These are phyloP conservation scores for Siniperca undulata DNA, from an alignment of 2,797 vertebrate genomes.

Conservation along the genomic window DNA sequence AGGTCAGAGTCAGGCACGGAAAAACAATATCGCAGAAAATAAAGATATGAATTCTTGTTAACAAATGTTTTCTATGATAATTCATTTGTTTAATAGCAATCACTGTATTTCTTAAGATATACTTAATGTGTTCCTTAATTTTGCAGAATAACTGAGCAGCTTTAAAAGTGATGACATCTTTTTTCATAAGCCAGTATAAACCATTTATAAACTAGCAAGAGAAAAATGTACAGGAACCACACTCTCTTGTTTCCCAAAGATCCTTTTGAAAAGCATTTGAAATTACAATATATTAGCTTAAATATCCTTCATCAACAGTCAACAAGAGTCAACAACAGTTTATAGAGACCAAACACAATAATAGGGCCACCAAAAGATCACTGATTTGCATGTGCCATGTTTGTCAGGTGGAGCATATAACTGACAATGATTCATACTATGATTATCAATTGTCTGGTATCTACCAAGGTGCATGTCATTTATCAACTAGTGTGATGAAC, in stretches of 20 bases:
- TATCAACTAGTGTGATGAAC: slow-evolving; percentile 18
- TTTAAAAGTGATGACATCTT: slow-evolving; percentile 12
- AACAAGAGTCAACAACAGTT: background rate
- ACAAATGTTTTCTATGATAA: background rate
- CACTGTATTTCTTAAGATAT: background rate
- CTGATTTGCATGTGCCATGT: slow-evolving; percentile 5
- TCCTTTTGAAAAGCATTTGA: background rate
- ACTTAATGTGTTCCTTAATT: background rate
- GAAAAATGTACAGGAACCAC: background rate
- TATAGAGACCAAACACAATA: slow-evolving; percentile 1
- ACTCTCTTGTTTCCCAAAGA: background rate
- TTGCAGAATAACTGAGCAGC: slow-evolving; percentile 9
- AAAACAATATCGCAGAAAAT: background rate
- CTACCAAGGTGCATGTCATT: slow-evolving; percentile 2
- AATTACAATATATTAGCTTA: background rate
- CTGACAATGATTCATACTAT: background rate
- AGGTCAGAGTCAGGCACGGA: background rate
- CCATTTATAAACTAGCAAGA: background rate
- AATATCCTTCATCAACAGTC: background rate
- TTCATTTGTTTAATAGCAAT: background rate
- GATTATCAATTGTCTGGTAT: slow-evolving; percentile 8
- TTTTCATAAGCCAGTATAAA: slow-evolving; percentile 10
- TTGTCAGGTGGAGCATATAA: background rate
- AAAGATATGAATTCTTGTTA: background rate
- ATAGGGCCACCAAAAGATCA: background rate